Evolutionary conservation across 2,888 invertebrate species (phyloP).

Genomic region (Pedicia rivosa): DNA sequence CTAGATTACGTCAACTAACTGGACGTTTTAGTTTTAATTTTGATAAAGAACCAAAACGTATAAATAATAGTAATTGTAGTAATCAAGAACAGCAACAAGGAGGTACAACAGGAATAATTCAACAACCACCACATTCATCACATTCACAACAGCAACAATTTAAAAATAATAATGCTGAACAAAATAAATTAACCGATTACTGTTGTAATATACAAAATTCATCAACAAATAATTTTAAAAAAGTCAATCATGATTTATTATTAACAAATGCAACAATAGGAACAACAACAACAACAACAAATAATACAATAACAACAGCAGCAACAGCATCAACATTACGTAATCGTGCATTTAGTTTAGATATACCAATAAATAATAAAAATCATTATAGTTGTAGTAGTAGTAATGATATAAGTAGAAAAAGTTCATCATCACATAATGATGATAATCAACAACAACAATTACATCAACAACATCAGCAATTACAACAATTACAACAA

Average conservation of each 20-base stretch:
- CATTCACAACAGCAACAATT: constrained; percentile 1
- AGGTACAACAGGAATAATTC: constrained; percentile 19
- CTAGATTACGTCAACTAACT: constrained; percentile 28
- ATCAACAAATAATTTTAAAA: no score
- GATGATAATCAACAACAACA: constrained; percentile 17
- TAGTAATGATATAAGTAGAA: constrained; percentile 25
- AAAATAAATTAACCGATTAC: constrained; percentile 10
- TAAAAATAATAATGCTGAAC: constrained; percentile 9
- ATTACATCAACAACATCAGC: no score
- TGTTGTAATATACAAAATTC: constrained; percentile 26
- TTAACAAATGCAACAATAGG: no score
- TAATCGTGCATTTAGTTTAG: constrained; percentile 29
- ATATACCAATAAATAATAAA: constrained; percentile 22
- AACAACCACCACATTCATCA: constrained; percentile 10
- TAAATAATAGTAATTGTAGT: constrained; percentile 12
- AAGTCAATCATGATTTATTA: no score
- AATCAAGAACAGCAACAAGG: neutral
- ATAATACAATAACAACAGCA: neutral
- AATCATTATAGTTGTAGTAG: constrained; percentile 24
- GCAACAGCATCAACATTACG: constrained; percentile 15
- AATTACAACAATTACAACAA: constrained; percentile 12
- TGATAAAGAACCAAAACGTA: constrained; percentile 27
- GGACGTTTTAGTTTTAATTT: constrained; percentile 29
- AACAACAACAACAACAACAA: neutral
- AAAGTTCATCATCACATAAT: constrained; percentile 18